These are phyloP conservation scores for Petrocephalus sullivani DNA, from an alignment of 2,797 vertebrate genomes.

Conservation along the genomic window DNA sequence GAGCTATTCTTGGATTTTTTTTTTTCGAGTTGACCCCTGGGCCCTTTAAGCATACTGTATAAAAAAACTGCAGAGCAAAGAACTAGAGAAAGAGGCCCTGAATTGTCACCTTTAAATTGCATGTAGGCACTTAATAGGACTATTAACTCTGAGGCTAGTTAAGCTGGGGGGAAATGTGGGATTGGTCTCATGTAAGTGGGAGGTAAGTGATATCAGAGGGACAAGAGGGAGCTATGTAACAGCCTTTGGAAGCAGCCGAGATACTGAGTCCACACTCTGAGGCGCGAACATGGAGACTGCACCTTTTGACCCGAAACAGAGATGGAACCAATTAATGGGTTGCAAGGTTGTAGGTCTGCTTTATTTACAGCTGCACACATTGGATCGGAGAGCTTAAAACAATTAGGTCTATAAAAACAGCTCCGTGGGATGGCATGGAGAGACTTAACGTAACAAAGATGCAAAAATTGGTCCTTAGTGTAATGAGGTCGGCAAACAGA, in stretches of 20 bases:
- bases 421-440: conserved; percentile 36
- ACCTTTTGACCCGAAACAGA: conserved; percentile 41
- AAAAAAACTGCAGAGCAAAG: conserved; percentile 57
- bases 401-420: conserved; percentile 41
- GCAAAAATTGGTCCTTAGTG: conserved; percentile 44
- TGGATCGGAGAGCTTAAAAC: conserved; percentile 33
- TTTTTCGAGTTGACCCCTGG: conserved; percentile 38
- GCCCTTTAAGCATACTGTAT: conserved; percentile 47
- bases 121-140: conserved; percentile 32
- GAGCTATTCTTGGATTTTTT: conserved; percentile 50
- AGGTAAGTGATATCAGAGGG: conserved; percentile 47
- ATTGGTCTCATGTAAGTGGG: conserved; percentile 54
- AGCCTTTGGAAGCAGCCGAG: conserved; percentile 51
- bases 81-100: conserved; percentile 51
- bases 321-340: conserved; percentile 13
- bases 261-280: conserved; percentile 42
- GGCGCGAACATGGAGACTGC: conserved; percentile 43
- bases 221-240: conserved; percentile 51
- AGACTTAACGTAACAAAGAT: conserved; percentile 20
- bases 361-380: conserved; percentile 50
- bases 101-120: conserved; percentile 46
- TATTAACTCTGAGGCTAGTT: conserved; percentile 27
- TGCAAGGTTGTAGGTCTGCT: conserved; percentile 26
- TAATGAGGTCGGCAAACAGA: conserved; percentile 47
- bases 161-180: conserved; percentile 27